Base-by-base conservation (phyloP, 2,888 invertebrate species). In the Parnassius glacialis region DNA sequence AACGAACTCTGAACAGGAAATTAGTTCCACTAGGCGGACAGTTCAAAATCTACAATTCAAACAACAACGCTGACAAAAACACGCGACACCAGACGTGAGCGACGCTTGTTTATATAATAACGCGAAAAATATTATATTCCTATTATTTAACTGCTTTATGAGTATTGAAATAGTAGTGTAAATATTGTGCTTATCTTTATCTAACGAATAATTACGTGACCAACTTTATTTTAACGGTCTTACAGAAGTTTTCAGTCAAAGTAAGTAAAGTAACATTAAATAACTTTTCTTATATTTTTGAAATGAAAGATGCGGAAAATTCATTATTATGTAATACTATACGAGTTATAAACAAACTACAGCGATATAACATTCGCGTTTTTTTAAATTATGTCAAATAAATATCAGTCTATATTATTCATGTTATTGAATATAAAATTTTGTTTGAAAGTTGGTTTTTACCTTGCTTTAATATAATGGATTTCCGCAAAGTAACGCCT, bases 21-120 rank as follows among this genome's bases (percentile, higher is more conserved):
- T 56, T 59, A 64, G 59, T 64, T 60, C 56, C 57, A 63, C 58
- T 55, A 64, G 78, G 84, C 85, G 83, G 83, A 80, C 75, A 75
- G 81, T 90, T 90, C 79, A 85, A 90, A 89, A 80, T 80, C 75
- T 72, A 74, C 72, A 78, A 81, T 80, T 83, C 85, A 86, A 87
- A 84, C 85, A 81, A 82, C 78, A 83, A 82, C 85, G 52, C 45
- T 51, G 59, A 62, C 62, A 85, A 88, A 87, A 87, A 78, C 84
- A 81, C 85, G 86, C 78, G 80, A 74, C 78, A 81, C 79, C 67
- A 83, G 83, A 59, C 62, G 59, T 20, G 52, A 48, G 42, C 43
- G 55, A 13, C 62, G 62, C 67, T 67, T 65, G 73, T 69, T 65
- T 65, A 62, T 60, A 55, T 52, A 13, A 57, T 42, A 34, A 62